Evolutionary conservation across 2,113 vertebrate genomes (phyloP).

Genomic region (Psophia crepitans): DNA sequence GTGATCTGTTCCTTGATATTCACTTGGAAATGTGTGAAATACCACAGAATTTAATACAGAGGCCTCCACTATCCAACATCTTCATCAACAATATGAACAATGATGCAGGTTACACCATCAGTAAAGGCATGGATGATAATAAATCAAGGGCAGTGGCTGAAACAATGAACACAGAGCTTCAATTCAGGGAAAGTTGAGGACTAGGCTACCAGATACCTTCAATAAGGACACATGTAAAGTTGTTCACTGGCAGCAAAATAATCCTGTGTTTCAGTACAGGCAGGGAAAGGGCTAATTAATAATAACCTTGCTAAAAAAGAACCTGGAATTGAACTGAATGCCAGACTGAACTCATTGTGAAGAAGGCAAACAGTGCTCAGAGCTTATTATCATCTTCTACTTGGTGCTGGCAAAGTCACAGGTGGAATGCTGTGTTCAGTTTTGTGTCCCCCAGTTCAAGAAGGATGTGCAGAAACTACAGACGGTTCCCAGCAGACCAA

Average conservation of each 20-base stretch:
- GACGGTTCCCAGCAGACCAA: not conserved
- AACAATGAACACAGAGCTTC: not conserved
- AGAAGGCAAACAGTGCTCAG: not conserved
- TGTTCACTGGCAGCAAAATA: not conserved
- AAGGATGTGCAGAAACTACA: not conserved
- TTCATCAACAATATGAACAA: not conserved
- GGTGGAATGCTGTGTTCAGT: not conserved
- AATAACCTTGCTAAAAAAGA: not conserved
- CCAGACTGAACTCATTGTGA: not conserved
- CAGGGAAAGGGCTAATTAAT: not conserved
- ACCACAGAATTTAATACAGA: not conserved
- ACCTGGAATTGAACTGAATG: not conserved
- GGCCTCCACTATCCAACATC: not conserved
- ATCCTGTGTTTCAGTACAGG: not conserved
- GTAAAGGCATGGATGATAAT: not conserved
- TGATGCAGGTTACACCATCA: not conserved
- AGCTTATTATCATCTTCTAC: not conserved
- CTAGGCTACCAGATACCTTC: not conserved
- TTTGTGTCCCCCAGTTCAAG: not conserved
- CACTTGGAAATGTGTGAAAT: not conserved
- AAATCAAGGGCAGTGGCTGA: not conserved
- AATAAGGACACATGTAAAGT: not conserved
- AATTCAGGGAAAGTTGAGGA: not conserved
- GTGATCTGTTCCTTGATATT: not conserved
- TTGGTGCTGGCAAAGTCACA: not conserved